Evolutionary conservation across 1,140 invertebrate species (phyloP).

Genomic region (Phthorimaea operculella): DNA sequence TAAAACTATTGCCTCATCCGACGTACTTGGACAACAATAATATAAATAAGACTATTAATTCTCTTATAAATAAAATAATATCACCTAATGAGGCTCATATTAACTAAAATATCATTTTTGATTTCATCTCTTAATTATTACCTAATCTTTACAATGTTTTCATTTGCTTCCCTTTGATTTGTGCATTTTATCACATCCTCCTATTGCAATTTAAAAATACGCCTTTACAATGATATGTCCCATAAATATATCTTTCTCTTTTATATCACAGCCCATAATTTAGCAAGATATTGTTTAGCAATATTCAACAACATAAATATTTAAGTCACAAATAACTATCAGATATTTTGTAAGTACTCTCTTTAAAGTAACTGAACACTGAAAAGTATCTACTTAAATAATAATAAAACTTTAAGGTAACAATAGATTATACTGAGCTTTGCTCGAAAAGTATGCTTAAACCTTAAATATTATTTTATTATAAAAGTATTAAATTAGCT

Average conservation of each 20-base stretch:
- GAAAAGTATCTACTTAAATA: neutral
- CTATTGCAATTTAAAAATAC: neutral
- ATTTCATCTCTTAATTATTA: too few relatives aligned
- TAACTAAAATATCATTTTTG: too few relatives aligned
- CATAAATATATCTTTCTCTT: slow-evolving; percentile 42
- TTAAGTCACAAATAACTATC: slow-evolving; percentile 41
- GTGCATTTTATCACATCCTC: too few relatives aligned
- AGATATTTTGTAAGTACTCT: slow-evolving; percentile 5
- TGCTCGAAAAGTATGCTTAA: neutral
- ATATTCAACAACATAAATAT: slow-evolving; percentile 52
- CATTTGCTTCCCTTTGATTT: too few relatives aligned
- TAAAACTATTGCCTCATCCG: too few relatives aligned
- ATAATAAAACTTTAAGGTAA: neutral
- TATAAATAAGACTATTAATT: too few relatives aligned
- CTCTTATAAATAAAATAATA: too few relatives aligned
- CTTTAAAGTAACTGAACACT: neutral
- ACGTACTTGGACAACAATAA: too few relatives aligned
- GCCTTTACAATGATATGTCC: slow-evolving; percentile 37
- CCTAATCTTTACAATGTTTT: too few relatives aligned
- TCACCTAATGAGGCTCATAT: too few relatives aligned
- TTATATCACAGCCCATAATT: slow-evolving; percentile 59
- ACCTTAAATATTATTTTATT: neutral
- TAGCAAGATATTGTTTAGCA: slow-evolving; percentile 35
- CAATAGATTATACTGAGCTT: neutral
- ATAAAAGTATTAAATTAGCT: neutral